Evolutionary conservation across 2,797 vertebrate species (phyloP).

Genomic region (Chelmon rostratus): DNA sequence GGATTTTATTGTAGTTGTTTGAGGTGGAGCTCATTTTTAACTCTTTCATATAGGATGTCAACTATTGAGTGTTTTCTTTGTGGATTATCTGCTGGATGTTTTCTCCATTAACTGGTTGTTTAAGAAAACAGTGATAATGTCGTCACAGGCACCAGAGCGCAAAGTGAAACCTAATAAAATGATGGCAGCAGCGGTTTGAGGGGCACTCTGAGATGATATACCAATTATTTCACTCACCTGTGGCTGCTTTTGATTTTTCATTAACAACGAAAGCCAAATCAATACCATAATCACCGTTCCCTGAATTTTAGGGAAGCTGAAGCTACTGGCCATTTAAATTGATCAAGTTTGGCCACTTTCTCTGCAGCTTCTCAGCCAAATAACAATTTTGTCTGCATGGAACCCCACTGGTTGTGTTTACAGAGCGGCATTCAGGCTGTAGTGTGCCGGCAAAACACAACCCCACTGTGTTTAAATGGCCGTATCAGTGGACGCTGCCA

Average conservation of each 20-base stretch:
- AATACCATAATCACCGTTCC: neutral
- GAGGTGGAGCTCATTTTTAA: neutral
- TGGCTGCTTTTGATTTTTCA: conserved; percentile 13
- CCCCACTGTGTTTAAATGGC: conserved; percentile 33
- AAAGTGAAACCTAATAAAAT: neutral
- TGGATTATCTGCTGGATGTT: no score
- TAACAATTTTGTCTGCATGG: conserved; percentile 24
- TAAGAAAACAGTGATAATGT: neutral
- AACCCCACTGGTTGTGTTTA: conserved; percentile 57
- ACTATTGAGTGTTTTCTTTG: neutral
- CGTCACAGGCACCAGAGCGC: no score
- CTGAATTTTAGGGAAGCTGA: neutral
- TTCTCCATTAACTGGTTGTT: no score
- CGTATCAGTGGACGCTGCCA: conserved; percentile 7
- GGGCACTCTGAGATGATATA: neutral
- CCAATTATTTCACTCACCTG: neutral
- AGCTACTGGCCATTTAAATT: conserved; percentile 32
- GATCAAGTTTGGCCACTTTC: conserved; percentile 43
- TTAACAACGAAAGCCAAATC: conserved; percentile 16
- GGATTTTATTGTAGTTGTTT: neutral
- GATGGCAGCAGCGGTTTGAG: no score
- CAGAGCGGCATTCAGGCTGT: conserved; percentile 36
- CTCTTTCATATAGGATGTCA: neutral
- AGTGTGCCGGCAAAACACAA: conserved; percentile 15
- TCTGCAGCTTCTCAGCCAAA: conserved; percentile 28